phyloP scores from a whole-genome alignment of 2,888 invertebrate species.

The Xestia ashworthii region DNA sequence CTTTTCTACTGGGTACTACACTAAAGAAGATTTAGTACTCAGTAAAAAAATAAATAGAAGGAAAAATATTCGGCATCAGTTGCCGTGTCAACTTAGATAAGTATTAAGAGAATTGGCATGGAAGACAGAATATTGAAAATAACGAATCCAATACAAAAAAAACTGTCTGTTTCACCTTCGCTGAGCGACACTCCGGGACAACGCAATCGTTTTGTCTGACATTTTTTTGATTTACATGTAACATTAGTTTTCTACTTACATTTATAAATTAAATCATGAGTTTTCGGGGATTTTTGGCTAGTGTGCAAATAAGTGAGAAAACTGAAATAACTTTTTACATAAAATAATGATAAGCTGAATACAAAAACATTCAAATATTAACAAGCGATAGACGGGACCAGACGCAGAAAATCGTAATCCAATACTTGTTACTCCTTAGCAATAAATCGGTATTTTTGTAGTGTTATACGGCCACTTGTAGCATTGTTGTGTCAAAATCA shows the following conservation, averaged over 20 bases:
- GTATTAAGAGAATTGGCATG: neutral
- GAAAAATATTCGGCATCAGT: neutral
- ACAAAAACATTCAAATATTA: neutral
- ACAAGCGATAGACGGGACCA: too few relatives aligned
- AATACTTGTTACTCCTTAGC: too few relatives aligned
- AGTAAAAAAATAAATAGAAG: neutral
- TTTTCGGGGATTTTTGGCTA: neutral
- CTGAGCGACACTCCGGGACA: neutral
- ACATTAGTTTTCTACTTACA: neutral
- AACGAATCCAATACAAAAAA: slow-evolving; percentile 2
- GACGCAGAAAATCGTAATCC: too few relatives aligned
- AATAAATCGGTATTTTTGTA: too few relatives aligned
- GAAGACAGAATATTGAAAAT: slow-evolving; percentile 13
- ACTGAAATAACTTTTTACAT: neutral
- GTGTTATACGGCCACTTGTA: too few relatives aligned
- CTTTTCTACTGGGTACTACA: neutral
- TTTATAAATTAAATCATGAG: neutral
- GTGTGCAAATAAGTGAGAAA: neutral
- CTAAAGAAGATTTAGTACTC: neutral
- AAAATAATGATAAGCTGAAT: neutral
- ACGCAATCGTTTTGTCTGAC: neutral
- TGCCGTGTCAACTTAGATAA: slow-evolving; percentile 8
- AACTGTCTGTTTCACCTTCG: neutral
- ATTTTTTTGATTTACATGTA: neutral
- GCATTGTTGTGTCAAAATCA: too few relatives aligned